Percentiles rank a stretch among this genome's conserved stretches.
Conservation (phyloP, 1,140 invertebrate genomes). For the Eulimnadia texana region DNA sequence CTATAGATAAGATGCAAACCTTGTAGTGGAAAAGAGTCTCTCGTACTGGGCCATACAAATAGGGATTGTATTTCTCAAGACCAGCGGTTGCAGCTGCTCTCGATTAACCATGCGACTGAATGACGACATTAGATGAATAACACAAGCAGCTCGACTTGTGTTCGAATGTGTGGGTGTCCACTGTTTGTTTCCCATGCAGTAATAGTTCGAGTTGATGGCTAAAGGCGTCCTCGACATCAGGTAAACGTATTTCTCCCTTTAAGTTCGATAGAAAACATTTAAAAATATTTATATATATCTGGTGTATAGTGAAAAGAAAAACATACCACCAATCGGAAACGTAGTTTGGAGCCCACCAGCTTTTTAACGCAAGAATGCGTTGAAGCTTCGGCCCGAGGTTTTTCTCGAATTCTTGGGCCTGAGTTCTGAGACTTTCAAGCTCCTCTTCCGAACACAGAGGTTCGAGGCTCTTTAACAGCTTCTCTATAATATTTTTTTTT, state of each 20-base stretch:
- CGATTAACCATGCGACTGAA: conserved; percentile 34
- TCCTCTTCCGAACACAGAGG: conserved; percentile 33
- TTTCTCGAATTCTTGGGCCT: conserved; percentile 32
- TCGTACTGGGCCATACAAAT: conserved; percentile 33
- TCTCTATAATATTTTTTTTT: conserved; percentile 18
- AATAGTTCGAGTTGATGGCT: conserved; percentile 32
- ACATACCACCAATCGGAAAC: conserved; percentile 40
- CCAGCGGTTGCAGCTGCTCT: conserved; percentile 33
- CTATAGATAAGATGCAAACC: conserved; percentile 24
- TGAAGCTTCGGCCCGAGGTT: conserved; percentile 32
- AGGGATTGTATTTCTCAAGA: conserved; percentile 32
- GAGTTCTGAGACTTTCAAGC: conserved; percentile 26
- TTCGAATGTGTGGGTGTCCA: conserved; percentile 30
- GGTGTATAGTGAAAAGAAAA: neutral
- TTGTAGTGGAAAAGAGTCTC: conserved; percentile 26
- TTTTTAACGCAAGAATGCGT: conserved; percentile 32
- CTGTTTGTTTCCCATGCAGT: conserved; percentile 30
- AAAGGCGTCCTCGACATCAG: conserved; percentile 26
- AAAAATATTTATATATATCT: neutral
- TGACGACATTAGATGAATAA: conserved; percentile 28
- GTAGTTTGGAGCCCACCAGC: conserved; percentile 37
- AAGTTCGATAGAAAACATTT: conserved; percentile 17
- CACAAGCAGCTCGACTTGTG: conserved; percentile 31
- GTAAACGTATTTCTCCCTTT: conserved; percentile 33
- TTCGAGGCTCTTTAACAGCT: conserved; percentile 31